phyloP scores from a whole-genome alignment of 92 coral and sea anemone genomes.

The Micromussa lordhowensis region DNA sequence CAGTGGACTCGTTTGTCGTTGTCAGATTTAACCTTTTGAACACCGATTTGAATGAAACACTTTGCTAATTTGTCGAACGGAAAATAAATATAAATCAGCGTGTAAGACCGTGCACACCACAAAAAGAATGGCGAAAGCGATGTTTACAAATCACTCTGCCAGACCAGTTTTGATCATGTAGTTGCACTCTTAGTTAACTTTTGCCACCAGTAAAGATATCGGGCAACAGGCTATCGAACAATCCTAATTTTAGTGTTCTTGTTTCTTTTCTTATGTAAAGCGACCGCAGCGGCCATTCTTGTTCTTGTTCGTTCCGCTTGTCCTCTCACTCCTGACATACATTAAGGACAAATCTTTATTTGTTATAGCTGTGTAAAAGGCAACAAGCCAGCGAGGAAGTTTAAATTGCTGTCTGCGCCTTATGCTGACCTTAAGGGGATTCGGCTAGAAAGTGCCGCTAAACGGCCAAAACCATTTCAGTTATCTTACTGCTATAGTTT shows the following conservation, averaged over 20 bases:
- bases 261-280: background rate
- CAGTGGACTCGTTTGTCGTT: background rate
- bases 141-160: background rate
- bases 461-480: background rate
- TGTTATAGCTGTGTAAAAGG: background rate
- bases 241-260: too few species aligned
- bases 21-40: background rate
- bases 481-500: background rate
- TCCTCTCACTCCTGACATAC: too few species aligned
- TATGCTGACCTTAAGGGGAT: background rate
- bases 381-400: background rate
- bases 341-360: background rate
- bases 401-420: background rate
- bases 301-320: too few species aligned
- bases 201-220: too few species aligned
- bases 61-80: background rate
- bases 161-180: too few species aligned
- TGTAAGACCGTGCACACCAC: background rate
- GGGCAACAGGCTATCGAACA: too few species aligned
- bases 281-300: background rate
- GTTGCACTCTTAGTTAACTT: too few species aligned
- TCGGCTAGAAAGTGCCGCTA: background rate
- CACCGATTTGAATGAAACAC: background rate
- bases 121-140: background rate
- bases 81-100: too few species aligned